A percentile compares a stretch with the other conserved stretches of the same genome.
Evolutionary conservation across 2,888 invertebrate genomes (phyloP).

Genomic region (Himalopsyche anomala): DNA sequence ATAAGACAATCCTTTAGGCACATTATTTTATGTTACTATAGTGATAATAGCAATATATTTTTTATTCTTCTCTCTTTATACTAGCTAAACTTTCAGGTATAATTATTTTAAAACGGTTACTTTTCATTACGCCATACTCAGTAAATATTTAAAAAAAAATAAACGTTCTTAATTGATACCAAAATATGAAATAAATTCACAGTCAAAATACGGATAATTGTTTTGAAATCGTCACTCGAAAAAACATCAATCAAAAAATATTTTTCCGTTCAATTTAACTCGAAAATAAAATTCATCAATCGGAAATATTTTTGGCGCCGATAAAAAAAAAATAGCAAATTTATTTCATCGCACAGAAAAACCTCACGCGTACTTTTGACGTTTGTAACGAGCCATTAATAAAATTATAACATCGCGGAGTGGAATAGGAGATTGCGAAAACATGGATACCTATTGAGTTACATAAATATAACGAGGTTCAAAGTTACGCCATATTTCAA

Average conservation of each 20-base stretch:
- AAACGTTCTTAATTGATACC: too few species aligned
- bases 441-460: conserved; percentile 2
- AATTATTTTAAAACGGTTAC: too few species aligned
- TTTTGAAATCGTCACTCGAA: background rate
- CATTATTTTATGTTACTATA: too few species aligned
- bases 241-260: background rate
- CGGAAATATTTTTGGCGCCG: background rate
- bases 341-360: background rate
- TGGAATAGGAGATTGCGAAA: background rate
- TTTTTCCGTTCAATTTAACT: background rate
- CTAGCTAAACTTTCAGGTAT: too few species aligned
- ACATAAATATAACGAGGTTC: conserved; percentile 10
- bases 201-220: too few species aligned
- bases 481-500: background rate
- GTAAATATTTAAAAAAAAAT: too few species aligned
- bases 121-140: too few species aligned
- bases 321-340: background rate
- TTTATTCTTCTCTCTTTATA: too few species aligned
- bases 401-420: background rate
- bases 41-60: too few species aligned
- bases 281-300: conserved; percentile 15
- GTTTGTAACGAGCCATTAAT: conserved; percentile 6
- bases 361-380: background rate
- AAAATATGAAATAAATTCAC: too few species aligned
- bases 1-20: too few species aligned